A percentile compares a stretch with the other conserved stretches of the same genome.
Conservation (phyloP, 2,113 vertebrate species). For the Hystrix cristata region DNA sequence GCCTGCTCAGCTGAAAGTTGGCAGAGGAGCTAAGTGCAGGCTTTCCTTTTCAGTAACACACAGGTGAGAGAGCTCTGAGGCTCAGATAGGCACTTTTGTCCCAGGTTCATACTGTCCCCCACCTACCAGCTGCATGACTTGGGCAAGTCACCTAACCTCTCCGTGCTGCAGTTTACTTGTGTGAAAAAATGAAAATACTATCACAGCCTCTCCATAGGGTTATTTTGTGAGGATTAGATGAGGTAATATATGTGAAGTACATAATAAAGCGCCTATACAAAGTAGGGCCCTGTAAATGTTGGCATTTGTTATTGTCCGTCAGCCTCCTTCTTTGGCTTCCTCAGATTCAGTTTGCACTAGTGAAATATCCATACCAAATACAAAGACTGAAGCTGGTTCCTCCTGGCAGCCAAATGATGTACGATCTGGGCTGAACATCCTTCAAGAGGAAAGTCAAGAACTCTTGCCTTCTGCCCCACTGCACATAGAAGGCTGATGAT, state of each 20-base stretch:
- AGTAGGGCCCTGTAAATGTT: neutral
- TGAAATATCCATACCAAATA: neutral
- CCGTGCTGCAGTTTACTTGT: neutral
- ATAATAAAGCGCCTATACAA: neutral
- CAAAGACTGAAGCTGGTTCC: neutral
- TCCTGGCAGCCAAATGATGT: too few relatives aligned
- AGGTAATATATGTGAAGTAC: neutral
- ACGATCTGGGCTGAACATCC: neutral
- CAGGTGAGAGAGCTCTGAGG: neutral
- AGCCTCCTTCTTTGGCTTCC: neutral
- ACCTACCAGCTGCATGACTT: neutral
- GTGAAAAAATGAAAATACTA: neutral
- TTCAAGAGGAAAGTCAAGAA: neutral
- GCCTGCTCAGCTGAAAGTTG: conserved; percentile 43
- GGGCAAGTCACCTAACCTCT: neutral
- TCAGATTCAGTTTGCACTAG: neutral
- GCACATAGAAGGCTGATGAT: neutral
- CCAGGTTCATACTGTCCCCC: neutral
- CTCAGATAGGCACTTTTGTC: neutral
- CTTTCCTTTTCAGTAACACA: conserved; percentile 24
- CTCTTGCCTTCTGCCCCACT: neutral
- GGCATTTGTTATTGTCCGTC: neutral
- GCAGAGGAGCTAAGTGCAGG: conserved; percentile 38
- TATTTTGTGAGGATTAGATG: neutral
- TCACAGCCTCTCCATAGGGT: neutral